A percentile compares a stretch with the other conserved stretches of the same genome.
Conservation (phyloP, 2,113 vertebrate species). For the Aphelocoma coerulescens region DNA sequence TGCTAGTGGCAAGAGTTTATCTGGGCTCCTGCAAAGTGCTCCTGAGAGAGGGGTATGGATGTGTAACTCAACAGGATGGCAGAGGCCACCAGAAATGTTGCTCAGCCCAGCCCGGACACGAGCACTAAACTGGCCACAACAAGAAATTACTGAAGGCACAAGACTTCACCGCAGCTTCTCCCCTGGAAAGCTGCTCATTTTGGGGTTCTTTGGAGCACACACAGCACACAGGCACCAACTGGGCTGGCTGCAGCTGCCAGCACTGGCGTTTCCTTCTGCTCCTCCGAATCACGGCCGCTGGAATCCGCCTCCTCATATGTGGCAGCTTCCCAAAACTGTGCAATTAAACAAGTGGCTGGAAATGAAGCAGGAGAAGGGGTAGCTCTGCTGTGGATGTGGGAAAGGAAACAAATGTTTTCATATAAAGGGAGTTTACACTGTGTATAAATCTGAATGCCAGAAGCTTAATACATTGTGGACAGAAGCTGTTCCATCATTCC, state of each 20-base stretch:
- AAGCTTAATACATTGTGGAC: constrained; percentile 18
- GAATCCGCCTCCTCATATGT: neutral
- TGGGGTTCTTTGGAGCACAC: neutral
- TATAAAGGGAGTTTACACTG: constrained; percentile 20
- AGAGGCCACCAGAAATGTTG: rapidly evolving
- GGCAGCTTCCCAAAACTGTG: neutral
- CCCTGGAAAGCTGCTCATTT: neutral
- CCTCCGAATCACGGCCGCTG: neutral
- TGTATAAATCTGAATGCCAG: neutral
- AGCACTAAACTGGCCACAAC: neutral
- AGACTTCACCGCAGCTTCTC: rapidly evolving
- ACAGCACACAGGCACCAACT: neutral
- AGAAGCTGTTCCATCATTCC: constrained; percentile 34
- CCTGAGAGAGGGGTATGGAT: neutral
- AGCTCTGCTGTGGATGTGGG: neutral
- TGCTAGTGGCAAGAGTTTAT: neutral
- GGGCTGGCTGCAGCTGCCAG: neutral
- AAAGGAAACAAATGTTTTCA: constrained; percentile 41
- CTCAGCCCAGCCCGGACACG: rapidly evolving
- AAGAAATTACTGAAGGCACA: neutral
- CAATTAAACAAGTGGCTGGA: neutral
- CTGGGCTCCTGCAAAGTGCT: neutral
- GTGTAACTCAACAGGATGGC: neutral
- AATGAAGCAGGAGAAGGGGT: neutral
- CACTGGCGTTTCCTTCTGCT: neutral